Percentiles rank a stretch among this genome's conserved stretches.
phyloP scores from a whole-genome alignment of 2,113 vertebrate genomes.

The Aplodontia rufa region DNA sequence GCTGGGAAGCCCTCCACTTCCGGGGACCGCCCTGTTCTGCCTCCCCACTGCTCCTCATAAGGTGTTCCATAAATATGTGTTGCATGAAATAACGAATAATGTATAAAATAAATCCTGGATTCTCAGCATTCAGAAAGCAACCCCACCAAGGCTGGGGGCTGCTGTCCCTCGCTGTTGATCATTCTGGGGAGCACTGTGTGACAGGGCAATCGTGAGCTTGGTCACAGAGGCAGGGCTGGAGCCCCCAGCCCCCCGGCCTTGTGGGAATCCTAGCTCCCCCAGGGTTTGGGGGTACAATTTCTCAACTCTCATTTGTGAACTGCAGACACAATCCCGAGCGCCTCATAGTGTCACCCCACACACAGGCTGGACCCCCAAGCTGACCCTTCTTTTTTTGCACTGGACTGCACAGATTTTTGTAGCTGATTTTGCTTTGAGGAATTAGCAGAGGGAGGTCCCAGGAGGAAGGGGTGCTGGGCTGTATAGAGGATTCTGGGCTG shows the following conservation, averaged over 20 bases:
- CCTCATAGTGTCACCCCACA: not conserved
- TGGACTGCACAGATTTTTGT: not conserved
- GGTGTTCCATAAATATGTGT: not conserved
- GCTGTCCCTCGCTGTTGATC: not conserved
- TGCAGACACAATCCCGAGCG: accelerated
- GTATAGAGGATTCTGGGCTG: not conserved
- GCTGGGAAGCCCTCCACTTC: accelerated
- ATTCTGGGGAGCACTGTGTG: not conserved
- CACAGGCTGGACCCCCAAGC: not conserved
- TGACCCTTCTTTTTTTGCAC: not conserved
- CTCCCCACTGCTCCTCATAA: accelerated
- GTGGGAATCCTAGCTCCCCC: too few species aligned
- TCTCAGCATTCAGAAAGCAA: not conserved
- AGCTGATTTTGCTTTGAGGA: not conserved
- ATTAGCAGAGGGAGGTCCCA: not conserved
- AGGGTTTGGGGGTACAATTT: not conserved
- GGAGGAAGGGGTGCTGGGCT: not conserved
- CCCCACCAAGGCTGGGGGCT: not conserved
- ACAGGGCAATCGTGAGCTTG: not conserved
- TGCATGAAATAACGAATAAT: not conserved
- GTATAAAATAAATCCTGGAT: not conserved
- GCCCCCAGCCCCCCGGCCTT: too few species aligned
- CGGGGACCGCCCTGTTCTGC: accelerated
- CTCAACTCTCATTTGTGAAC: not conserved
- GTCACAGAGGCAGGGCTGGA: not conserved